phyloP scores from a whole-genome alignment of 1,140 invertebrate genomes.

The Armadillidium nasatum region DNA sequence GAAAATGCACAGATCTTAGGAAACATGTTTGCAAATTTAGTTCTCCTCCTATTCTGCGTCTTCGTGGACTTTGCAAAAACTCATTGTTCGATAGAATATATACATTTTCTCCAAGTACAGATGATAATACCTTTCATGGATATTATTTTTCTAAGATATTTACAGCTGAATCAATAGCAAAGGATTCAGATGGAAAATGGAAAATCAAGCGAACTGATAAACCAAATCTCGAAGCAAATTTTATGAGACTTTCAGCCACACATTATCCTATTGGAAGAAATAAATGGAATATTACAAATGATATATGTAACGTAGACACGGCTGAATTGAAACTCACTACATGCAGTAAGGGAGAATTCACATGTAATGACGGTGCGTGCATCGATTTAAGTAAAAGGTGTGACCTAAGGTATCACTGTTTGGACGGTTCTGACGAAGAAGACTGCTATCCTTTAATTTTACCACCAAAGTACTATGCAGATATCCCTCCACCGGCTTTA shows the following conservation, averaged over 20 bases:
- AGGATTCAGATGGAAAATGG: background rate
- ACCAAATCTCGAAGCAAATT: conserved; percentile 10
- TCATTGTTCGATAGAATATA: conserved; percentile 25
- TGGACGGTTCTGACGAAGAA: conserved; percentile 66
- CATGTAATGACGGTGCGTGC: conserved; percentile 51
- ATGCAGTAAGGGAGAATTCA: conserved; percentile 46
- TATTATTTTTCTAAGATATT: conserved; percentile 23
- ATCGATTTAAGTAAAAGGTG: conserved; percentile 53
- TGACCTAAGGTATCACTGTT: conserved; percentile 62
- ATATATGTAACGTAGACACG: conserved; percentile 16
- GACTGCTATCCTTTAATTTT: conserved; percentile 51
- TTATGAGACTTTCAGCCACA: conserved; percentile 16
- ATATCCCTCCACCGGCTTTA: conserved; percentile 3
- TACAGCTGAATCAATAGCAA: background rate
- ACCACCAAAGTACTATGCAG: conserved; percentile 9
- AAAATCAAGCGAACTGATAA: conserved; percentile 8
- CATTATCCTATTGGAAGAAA: conserved; percentile 24
- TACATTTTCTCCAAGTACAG: background rate
- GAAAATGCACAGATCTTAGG: conserved; percentile 16
- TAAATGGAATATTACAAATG: conserved; percentile 23
- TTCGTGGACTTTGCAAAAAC: conserved; percentile 29
- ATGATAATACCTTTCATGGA: conserved; percentile 19
- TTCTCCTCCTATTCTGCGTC: conserved; percentile 8
- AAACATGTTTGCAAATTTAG: conserved; percentile 18
- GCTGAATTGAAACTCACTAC: conserved; percentile 21